These are phyloP conservation scores for Phortica okadai DNA, from an alignment of 2,888 invertebrate genomes.

Conservation along the genomic window DNA sequence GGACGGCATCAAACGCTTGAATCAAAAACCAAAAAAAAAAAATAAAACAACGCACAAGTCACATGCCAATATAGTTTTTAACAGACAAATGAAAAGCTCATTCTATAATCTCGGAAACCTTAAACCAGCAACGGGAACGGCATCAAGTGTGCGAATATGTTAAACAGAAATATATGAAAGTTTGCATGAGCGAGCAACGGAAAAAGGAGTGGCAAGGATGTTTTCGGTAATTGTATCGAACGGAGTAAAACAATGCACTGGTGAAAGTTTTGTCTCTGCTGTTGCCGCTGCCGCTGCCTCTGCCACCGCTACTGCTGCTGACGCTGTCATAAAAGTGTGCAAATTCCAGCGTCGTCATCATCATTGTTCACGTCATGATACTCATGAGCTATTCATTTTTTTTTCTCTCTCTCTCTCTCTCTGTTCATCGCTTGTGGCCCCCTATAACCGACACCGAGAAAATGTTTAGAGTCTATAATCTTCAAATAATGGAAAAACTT, in stretches of 20 bases:
- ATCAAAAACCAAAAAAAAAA: slow-evolving; percentile 11
- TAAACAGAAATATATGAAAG: slow-evolving; percentile 1
- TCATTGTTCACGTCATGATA: slow-evolving; percentile 39
- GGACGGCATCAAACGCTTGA: neutral
- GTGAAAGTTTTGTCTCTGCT: slow-evolving; percentile 55
- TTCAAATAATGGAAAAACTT: slow-evolving; percentile 74
- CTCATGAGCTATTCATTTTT: neutral
- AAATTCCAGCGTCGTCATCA: slow-evolving; percentile 63
- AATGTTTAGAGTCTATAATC: slow-evolving; percentile 73
- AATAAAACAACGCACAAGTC: slow-evolving; percentile 27
- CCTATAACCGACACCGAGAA: slow-evolving; percentile 32
- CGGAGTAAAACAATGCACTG: slow-evolving; percentile 59
- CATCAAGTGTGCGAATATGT: neutral
- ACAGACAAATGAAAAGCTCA: slow-evolving; percentile 63
- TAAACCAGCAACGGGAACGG: slow-evolving; percentile 18
- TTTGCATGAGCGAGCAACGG: slow-evolving; percentile 8
- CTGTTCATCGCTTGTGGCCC: neutral
- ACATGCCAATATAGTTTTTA: slow-evolving; percentile 58
- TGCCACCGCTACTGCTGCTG: slow-evolving; percentile 45
- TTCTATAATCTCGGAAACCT: slow-evolving; percentile 57
- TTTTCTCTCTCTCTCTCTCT: neutral
- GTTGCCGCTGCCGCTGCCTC: slow-evolving; percentile 36
- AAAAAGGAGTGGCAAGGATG: neutral
- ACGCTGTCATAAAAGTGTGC: slow-evolving; percentile 72
- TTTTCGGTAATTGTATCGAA: neutral